phyloP scores from a whole-genome alignment of 2,113 vertebrate genomes.

The Vulpes vulpes region DNA sequence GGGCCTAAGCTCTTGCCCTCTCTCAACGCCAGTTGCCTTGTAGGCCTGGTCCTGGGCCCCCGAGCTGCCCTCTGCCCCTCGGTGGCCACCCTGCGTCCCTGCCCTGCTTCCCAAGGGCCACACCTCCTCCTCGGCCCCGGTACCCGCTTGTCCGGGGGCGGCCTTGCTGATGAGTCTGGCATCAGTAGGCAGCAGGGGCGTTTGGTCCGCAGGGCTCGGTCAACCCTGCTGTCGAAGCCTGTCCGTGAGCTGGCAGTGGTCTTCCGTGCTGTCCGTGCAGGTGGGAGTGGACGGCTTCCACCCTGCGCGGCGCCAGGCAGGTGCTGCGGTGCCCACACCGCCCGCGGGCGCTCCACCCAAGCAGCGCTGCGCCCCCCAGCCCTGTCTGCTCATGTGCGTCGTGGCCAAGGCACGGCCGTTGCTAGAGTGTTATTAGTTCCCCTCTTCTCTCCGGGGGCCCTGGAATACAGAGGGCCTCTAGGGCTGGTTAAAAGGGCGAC shows the following conservation, averaged over 20 bases:
- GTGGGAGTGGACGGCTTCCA: slow-evolving; percentile 77
- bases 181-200: slow-evolving; percentile 58
- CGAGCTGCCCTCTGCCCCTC: rapidly evolving
- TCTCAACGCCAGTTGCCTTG: not conserved
- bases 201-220: slow-evolving; percentile 84
- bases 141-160: not conserved
- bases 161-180: slow-evolving; percentile 64
- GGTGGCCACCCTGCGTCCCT: rapidly evolving
- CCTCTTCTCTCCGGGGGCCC: not conserved
- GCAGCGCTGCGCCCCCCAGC: too few relatives aligned
- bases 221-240: slow-evolving; percentile 84
- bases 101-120: not conserved
- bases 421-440: not conserved
- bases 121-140: too few relatives aligned
- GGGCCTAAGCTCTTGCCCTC: not conserved
- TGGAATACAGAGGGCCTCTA: not conserved
- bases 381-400: slow-evolving; percentile 39
- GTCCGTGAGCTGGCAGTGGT: slow-evolving; percentile 85
- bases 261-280: slow-evolving; percentile 76
- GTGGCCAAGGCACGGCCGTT: slow-evolving; percentile 18
- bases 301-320: too few relatives aligned
- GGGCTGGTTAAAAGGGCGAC: slow-evolving; percentile 56
- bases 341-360: too few relatives aligned
- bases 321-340: too few relatives aligned
- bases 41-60: not conserved